phyloP scores from a whole-genome alignment of 2,113 vertebrate genomes.

The Esox niger region DNA sequence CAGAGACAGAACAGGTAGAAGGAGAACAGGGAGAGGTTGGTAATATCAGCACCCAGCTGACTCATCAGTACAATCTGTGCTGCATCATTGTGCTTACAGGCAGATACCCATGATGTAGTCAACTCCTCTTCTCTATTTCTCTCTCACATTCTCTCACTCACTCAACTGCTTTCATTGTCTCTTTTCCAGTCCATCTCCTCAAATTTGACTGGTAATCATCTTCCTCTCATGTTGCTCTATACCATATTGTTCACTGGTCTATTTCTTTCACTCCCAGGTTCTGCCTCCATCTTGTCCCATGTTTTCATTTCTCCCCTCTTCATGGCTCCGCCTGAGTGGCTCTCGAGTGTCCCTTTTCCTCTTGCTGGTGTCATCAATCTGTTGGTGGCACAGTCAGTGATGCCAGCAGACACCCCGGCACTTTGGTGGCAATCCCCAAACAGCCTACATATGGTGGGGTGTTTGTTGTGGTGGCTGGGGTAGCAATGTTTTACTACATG shows the following conservation, averaged over 20 bases:
- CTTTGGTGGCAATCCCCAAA: conserved; percentile 58
- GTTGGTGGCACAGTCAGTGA: conserved; percentile 41
- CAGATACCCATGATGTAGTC: conserved; percentile 47
- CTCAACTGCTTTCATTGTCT: background rate
- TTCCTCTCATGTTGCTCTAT: too few relatives aligned
- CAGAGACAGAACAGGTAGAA: conserved; percentile 13
- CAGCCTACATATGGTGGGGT: conserved; percentile 56
- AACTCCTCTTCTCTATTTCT: conserved; percentile 38
- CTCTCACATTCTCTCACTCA: conserved; percentile 11
- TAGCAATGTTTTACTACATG: conserved; percentile 59
- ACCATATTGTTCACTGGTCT: conserved; percentile 16
- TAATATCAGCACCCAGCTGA: conserved; percentile 76
- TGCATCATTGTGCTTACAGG: conserved; percentile 75
- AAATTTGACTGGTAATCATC: background rate
- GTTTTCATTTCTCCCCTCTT: conserved; percentile 14
- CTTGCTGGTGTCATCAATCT: conserved; percentile 41
- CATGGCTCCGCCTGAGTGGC: background rate
- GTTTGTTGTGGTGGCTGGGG: conserved; percentile 63
- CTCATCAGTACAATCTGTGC: conserved; percentile 75
- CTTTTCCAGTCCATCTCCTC: background rate
- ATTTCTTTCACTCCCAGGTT: conserved; percentile 22
- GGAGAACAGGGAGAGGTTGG: conserved; percentile 45
- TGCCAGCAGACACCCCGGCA: conserved; percentile 39
- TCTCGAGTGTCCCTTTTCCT: background rate
- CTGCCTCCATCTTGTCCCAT: conserved; percentile 4